A percentile compares a stretch with the other conserved stretches of the same genome.
These are phyloP conservation scores for Struthio camelus DNA, from an alignment of 2,113 vertebrate species.

Conservation along the genomic window DNA sequence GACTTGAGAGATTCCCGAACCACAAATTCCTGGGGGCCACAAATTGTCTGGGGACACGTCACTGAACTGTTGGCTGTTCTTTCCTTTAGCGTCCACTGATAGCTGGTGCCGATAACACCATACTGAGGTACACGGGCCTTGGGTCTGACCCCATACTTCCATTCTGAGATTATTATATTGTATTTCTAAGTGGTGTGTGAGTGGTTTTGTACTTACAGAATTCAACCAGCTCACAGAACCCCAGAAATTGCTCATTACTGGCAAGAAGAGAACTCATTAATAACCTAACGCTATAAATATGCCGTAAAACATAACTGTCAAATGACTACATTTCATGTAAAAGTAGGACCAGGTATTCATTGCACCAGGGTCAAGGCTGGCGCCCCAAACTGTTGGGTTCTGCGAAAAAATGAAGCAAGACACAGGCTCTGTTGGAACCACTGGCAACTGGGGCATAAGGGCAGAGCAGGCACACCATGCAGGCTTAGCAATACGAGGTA, in stretches of 20 bases:
- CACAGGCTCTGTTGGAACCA: neutral
- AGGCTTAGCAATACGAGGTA: neutral
- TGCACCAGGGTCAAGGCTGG: neutral
- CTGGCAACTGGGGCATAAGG: neutral
- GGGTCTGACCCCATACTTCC: neutral
- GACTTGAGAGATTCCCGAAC: neutral
- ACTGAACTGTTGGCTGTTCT: neutral
- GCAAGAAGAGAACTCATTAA: neutral
- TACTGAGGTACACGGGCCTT: neutral
- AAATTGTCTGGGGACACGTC: neutral
- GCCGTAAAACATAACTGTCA: neutral
- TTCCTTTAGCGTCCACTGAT: neutral
- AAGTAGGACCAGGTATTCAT: neutral
- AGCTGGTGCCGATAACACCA: neutral
- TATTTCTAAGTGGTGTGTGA: neutral
- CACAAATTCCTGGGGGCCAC: neutral
- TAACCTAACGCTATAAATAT: neutral
- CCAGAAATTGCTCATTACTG: neutral
- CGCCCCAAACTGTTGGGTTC: accelerated
- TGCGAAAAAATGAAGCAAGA: neutral
- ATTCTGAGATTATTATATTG: neutral
- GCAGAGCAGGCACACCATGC: neutral
- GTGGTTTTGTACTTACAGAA: neutral
- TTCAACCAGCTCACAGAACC: neutral
- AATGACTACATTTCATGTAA: neutral